Percentiles rank a stretch among this genome's conserved stretches.
phyloP scores from a whole-genome alignment of 2,888 invertebrate species.

The Stenotaenia linearis region DNA sequence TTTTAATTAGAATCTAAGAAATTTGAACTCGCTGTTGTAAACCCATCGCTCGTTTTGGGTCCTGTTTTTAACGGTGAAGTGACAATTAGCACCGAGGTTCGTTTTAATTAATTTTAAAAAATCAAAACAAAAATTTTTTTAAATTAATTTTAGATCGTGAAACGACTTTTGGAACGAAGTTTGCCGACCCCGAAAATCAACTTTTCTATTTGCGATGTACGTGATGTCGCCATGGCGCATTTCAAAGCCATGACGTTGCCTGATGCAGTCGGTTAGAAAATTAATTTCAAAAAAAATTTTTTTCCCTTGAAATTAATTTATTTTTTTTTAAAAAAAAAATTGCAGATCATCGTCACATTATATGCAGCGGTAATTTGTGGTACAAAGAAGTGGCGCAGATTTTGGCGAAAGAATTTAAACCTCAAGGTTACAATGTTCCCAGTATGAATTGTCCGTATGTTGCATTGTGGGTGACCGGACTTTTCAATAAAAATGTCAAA shows the following conservation, averaged over 20 bases:
- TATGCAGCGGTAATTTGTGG: constrained; percentile 49
- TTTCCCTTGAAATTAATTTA: too few species aligned
- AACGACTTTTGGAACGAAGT: constrained; percentile 42
- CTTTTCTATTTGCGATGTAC: constrained; percentile 51
- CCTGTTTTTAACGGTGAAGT: constrained; percentile 45
- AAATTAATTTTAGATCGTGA: constrained; percentile 38
- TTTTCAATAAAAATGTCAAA: constrained; percentile 49
- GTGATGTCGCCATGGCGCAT: constrained; percentile 53
- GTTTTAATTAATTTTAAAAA: neutral
- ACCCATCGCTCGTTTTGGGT: constrained; percentile 52
- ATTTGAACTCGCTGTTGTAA: constrained; percentile 52
- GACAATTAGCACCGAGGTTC: constrained; percentile 38
- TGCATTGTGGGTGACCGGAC: constrained; percentile 44
- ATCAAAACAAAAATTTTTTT: neutral
- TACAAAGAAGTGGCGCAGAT: constrained; percentile 51
- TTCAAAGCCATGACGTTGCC: constrained; percentile 50
- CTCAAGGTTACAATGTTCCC: constrained; percentile 50
- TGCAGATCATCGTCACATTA: constrained; percentile 46
- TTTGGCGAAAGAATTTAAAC: constrained; percentile 50
- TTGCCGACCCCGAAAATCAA: constrained; percentile 49
- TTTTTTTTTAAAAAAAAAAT: neutral
- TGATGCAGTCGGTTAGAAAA: constrained; percentile 47
- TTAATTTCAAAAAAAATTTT: too few species aligned
- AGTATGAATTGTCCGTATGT: constrained; percentile 47
- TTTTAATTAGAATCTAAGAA: constrained; percentile 44